Evolutionary conservation across 2,888 invertebrate genomes (phyloP).

Genomic region (Alitta virens): DNA sequence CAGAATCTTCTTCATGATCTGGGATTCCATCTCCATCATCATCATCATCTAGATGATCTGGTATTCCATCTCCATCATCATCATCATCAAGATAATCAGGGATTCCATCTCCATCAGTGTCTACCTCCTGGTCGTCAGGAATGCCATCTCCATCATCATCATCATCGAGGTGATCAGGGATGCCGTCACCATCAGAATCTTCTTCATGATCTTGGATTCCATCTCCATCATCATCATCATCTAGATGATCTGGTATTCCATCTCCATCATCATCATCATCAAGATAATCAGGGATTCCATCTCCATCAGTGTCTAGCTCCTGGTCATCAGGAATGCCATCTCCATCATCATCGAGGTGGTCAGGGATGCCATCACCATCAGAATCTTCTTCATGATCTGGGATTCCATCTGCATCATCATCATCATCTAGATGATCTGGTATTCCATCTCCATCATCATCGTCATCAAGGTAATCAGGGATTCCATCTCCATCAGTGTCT

Average conservation of each 20-base stretch:
- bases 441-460: conserved; percentile 30
- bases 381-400: conserved; percentile 33
- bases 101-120: conserved; percentile 34
- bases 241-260: conserved; percentile 31
- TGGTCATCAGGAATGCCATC: conserved; percentile 30
- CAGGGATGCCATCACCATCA: conserved; percentile 32
- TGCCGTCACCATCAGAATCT: conserved; percentile 24
- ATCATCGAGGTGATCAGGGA: conserved; percentile 29
- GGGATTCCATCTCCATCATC: conserved; percentile 43
- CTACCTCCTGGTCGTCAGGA: conserved; percentile 36
- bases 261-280: conserved; percentile 35
- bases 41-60: conserved; percentile 32
- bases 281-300: conserved; percentile 45
- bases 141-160: conserved; percentile 34
- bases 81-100: conserved; percentile 21
- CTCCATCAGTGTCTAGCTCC: conserved; percentile 38
- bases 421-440: conserved; percentile 29
- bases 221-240: conserved; percentile 33
- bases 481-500: conserved; percentile 31
- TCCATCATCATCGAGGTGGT: conserved; percentile 35
- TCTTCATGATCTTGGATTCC: conserved; percentile 34
- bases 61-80: conserved; percentile 31
- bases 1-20: conserved; percentile 38
- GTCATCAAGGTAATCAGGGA: conserved; percentile 31
- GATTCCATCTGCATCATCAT: conserved; percentile 30